A percentile compares a stretch with the other conserved stretches of the same genome.
phyloP scores from a whole-genome alignment of 2,797 vertebrate genomes.

The Clarias pachynema region DNA sequence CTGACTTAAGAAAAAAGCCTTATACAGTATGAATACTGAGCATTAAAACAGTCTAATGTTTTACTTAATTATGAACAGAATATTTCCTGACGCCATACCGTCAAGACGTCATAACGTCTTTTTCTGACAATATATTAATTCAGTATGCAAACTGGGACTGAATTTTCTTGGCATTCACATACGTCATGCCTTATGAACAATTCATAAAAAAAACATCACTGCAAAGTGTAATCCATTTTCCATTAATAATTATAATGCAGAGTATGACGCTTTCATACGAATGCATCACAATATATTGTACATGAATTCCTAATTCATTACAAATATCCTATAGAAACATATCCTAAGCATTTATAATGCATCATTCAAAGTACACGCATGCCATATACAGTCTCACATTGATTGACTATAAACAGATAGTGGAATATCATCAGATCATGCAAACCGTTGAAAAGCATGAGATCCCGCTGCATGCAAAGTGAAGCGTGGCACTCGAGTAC shows the following conservation, averaged over 20 bases:
- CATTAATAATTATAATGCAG: background rate
- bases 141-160: background rate
- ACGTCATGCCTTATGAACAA: background rate
- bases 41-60: background rate
- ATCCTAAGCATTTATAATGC: background rate
- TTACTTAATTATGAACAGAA: background rate
- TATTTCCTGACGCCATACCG: background rate
- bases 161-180: background rate
- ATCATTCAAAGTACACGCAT: background rate
- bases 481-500: constrained; percentile 6
- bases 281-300: background rate
- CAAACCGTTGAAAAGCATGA: constrained; percentile 40
- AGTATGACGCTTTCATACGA: background rate
- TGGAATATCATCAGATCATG: constrained; percentile 39
- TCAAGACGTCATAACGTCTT: background rate
- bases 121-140: no score
- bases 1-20: no score
- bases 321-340: background rate
- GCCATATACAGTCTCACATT: background rate
- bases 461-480: constrained; percentile 28
- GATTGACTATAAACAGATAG: constrained; percentile 37
- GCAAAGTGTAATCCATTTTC: constrained; percentile 6
- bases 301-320: background rate
- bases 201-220: background rate
- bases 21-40: no score